phyloP scores from a whole-genome alignment of 2,888 invertebrate genomes.

The Ochlodes sylvanus region DNA sequence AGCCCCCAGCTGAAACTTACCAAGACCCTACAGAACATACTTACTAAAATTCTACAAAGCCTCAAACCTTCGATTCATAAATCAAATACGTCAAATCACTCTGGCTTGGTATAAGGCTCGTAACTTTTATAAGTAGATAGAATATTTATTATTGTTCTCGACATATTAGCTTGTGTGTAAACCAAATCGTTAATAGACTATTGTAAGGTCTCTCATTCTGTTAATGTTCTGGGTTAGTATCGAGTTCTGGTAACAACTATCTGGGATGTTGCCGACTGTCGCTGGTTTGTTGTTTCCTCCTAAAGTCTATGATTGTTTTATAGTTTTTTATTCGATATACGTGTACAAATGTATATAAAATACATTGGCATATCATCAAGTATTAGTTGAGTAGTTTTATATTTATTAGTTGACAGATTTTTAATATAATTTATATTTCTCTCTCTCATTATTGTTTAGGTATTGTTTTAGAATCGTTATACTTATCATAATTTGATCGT shows the following conservation, averaged over 20 bases:
- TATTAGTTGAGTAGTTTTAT: slow-evolving; percentile 38
- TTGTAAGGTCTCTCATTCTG: slow-evolving; percentile 25
- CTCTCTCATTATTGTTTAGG: slow-evolving; percentile 47
- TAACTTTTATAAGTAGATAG: slow-evolving; percentile 54
- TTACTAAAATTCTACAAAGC: slow-evolving; percentile 52
- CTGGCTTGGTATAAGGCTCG: slow-evolving; percentile 31
- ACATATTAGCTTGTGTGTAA: slow-evolving; percentile 40
- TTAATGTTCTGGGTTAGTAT: slow-evolving; percentile 17
- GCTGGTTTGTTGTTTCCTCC: slow-evolving; percentile 27
- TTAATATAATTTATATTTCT: slow-evolving; percentile 20
- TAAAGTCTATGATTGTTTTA: slow-evolving; percentile 37
- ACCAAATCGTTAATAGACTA: slow-evolving; percentile 34
- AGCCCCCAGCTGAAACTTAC: slow-evolving; percentile 86
- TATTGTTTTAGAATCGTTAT: slow-evolving; percentile 19
- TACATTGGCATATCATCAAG: slow-evolving; percentile 75
- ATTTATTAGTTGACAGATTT: slow-evolving; percentile 21
- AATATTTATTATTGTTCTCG: slow-evolving; percentile 53
- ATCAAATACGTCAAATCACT: slow-evolving; percentile 5
- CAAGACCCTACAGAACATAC: slow-evolving; percentile 73
- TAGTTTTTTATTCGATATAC: slow-evolving; percentile 45
- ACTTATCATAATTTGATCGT: slow-evolving; percentile 47
- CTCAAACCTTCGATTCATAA: not conserved
- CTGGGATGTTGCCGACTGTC: not conserved
- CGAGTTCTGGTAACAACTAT: not conserved
- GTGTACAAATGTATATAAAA: slow-evolving; percentile 73